phyloP scores from a whole-genome alignment of 2,797 vertebrate genomes.

The Neosalanx taihuensis region DNA sequence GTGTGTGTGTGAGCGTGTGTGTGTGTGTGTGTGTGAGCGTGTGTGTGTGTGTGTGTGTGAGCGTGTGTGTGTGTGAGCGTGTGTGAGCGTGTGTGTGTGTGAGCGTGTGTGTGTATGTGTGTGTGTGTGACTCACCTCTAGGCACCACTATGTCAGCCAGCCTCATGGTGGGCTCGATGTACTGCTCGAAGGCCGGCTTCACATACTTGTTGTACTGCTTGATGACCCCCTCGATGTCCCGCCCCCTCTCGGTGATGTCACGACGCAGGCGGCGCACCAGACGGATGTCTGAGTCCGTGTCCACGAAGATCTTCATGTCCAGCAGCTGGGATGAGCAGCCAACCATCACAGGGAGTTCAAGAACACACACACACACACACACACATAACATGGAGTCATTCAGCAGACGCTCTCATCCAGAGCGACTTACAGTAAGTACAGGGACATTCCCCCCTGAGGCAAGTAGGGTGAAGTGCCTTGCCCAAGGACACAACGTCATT shows the following conservation, averaged over 20 bases:
- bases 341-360: neutral
- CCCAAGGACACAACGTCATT: no score
- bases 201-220: constrained; percentile 94
- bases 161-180: constrained; percentile 90
- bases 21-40: no score
- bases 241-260: constrained; percentile 88
- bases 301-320: constrained; percentile 94
- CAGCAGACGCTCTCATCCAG: no score
- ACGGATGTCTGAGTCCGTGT: constrained; percentile 88
- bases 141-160: constrained; percentile 90
- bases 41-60: no score
- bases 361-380: neutral
- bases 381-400: neutral
- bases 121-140: constrained; percentile 69
- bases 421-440: no score
- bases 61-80: no score
- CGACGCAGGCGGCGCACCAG: constrained; percentile 85
- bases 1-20: no score
- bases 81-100: no score
- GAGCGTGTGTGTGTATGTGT: neutral
- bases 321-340: constrained; percentile 72
- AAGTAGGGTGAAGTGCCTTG: no score
- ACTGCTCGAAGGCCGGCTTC: constrained; percentile 90
- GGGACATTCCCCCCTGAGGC: no score
- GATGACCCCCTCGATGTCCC: constrained; percentile 89